Conservation (phyloP, 2,888 invertebrate genomes). For the Mesorhabditis spiculigera region DNA sequence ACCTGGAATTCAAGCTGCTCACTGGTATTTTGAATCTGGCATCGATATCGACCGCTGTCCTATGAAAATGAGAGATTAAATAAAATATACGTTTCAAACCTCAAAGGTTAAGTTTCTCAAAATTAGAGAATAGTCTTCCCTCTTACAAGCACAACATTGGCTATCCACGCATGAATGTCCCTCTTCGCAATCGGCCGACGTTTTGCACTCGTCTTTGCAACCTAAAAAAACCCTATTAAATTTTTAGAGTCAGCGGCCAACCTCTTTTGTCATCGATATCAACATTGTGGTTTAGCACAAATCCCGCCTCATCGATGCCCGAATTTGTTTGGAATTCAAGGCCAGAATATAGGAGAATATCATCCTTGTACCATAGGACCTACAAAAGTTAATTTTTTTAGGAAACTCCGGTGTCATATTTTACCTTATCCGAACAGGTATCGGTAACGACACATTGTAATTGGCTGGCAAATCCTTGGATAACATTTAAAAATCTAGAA, state of each 20-base stretch:
- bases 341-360: constrained; percentile 46
- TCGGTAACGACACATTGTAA: constrained; percentile 46
- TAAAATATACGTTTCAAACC: neutral
- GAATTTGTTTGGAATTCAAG: constrained; percentile 43
- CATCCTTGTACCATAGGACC: constrained; percentile 54
- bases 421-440: constrained; percentile 37
- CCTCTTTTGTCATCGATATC: constrained; percentile 37
- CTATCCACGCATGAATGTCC: constrained; percentile 38
- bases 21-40: constrained; percentile 43
- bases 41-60: constrained; percentile 50
- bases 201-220: constrained; percentile 33
- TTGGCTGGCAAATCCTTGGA: constrained; percentile 53
- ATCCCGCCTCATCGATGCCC: constrained; percentile 35
- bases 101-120: constrained; percentile 50
- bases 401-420: neutral
- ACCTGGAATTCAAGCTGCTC: constrained; percentile 54
- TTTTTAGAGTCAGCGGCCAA: constrained; percentile 9
- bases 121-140: constrained; percentile 50
- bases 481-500: constrained; percentile 43
- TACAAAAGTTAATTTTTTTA: constrained; percentile 14
- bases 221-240: constrained; percentile 13
- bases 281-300: constrained; percentile 42
- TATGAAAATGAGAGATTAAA: neutral
- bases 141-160: constrained; percentile 39
- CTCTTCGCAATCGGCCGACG: constrained; percentile 24